Conservation (phyloP, 2,888 invertebrate genomes). For the Chloroclysta siterata region DNA sequence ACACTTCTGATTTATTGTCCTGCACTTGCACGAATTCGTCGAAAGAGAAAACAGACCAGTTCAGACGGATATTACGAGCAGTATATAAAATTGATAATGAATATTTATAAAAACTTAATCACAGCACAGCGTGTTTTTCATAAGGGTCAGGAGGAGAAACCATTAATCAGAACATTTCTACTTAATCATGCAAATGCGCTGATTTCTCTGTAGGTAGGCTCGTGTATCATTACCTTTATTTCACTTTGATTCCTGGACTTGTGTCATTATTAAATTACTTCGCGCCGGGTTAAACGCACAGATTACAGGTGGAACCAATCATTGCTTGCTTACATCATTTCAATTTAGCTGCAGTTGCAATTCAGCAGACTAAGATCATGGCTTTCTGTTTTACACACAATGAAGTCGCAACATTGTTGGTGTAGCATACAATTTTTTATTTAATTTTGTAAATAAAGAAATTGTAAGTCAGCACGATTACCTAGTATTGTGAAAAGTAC, state of each 20-base stretch:
- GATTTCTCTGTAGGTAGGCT: constrained; percentile 52
- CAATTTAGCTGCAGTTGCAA: constrained; percentile 29
- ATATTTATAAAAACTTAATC: constrained; percentile 83
- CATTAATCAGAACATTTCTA: constrained; percentile 79
- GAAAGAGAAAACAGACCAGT: constrained; percentile 84
- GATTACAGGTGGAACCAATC: constrained; percentile 29
- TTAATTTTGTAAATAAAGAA: too few relatives aligned
- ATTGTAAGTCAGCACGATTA: too few relatives aligned
- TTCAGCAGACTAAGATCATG: constrained; percentile 18
- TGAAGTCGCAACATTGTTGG: background rate
- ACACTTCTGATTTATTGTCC: constrained; percentile 84
- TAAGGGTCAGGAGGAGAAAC: constrained; percentile 69
- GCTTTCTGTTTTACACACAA: constrained; percentile 9
- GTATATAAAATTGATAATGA: constrained; percentile 81
- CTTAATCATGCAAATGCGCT: constrained; percentile 70
- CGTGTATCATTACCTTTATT: constrained; percentile 55
- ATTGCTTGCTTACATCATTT: constrained; percentile 29
- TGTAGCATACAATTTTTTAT: background rate
- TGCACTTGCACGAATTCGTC: constrained; percentile 80
- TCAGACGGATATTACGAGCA: constrained; percentile 75
- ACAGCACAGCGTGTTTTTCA: constrained; percentile 70
- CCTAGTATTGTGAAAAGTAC: too few relatives aligned
- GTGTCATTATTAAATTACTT: constrained; percentile 37
- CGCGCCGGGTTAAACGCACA: constrained; percentile 28
- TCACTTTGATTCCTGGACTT: constrained; percentile 53